phyloP scores from a whole-genome alignment of 2,797 vertebrate genomes.

The Hapalemur alaotrensis region DNA sequence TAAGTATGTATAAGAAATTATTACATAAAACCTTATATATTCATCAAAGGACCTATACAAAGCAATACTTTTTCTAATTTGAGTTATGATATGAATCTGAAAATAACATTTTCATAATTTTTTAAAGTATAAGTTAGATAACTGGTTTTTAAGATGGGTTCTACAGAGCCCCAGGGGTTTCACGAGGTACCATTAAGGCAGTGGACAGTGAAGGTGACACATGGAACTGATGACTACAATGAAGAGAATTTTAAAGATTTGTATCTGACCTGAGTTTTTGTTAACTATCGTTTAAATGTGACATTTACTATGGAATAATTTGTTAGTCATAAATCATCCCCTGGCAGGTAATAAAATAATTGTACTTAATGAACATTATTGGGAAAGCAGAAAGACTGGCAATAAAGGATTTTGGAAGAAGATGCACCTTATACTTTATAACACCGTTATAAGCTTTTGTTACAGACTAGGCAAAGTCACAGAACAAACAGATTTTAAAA shows the following conservation, averaged over 20 bases:
- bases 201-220: constrained; percentile 8
- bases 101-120: constrained; percentile 28
- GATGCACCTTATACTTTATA: background rate
- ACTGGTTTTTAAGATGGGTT: background rate
- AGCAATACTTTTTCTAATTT: constrained; percentile 30
- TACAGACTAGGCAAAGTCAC: background rate
- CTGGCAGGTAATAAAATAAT: constrained; percentile 20
- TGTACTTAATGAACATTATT: background rate
- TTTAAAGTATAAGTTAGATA: constrained; percentile 17
- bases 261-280: background rate
- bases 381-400: background rate
- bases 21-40: background rate
- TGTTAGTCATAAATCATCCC: background rate
- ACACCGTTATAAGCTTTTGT: background rate
- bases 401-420: background rate
- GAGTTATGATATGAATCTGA: background rate
- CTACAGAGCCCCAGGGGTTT: background rate
- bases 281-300: constrained; percentile 7
- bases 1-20: background rate
- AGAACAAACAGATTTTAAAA: constrained; percentile 40
- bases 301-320: constrained; percentile 5
- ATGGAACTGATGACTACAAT: background rate
- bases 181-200: background rate
- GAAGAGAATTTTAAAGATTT: constrained; percentile 40
- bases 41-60: background rate